Evolutionary conservation across 2,113 vertebrate genomes (phyloP), one percentile per base, ranked within the genome.

Genomic region (Nycticebus coucang): DNA sequence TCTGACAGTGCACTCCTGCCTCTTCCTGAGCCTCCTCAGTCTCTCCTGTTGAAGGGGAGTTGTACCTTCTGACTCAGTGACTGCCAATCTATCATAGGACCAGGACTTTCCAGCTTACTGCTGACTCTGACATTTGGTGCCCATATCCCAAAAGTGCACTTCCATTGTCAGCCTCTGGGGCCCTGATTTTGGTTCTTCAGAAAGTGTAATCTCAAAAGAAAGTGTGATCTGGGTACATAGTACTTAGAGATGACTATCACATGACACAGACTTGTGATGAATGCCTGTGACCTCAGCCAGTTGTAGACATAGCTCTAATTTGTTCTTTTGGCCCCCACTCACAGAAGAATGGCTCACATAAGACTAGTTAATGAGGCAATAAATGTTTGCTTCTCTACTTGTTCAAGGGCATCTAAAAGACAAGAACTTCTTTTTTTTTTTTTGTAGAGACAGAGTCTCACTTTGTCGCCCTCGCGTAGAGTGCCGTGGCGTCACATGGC

Each of bases 131-230:
- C 35, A 33, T 1, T 22, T 10, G 22, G 62, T 75, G 41, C 45
- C n/a, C 11, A 62, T 17, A 41, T 68, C 41, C 21, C 37, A 7
- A 28, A 30, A 62, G 64, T 21, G 7, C 7, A 21, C 18, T 10
- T 60, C n/a, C 50, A 17, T 19, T 35, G 50, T 78, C 74, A 87
- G 28, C 12, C 41, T 60, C 81, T 71, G 33, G 59, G 64, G 7
- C 30, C 19, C 66, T 88, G 69, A 17, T 45, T 94, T 66, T 28
- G 33, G 68, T 89, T 93, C n/a, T 89, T 93, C n/a, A 82, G 79
- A 77, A 91, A 62, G 30, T 35, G 8, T 53, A 28, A 33, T 35
- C 4, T 24, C n/a, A n/a, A n/a, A n/a, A n/a, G n/a, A n/a, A n/a
- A n/a, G n/a, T n/a, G n/a, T n/a, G n/a, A n/a, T n/a, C 64, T 35